phyloP scores from a whole-genome alignment of 2,797 vertebrate genomes.

The Sebastes hubbsi region DNA sequence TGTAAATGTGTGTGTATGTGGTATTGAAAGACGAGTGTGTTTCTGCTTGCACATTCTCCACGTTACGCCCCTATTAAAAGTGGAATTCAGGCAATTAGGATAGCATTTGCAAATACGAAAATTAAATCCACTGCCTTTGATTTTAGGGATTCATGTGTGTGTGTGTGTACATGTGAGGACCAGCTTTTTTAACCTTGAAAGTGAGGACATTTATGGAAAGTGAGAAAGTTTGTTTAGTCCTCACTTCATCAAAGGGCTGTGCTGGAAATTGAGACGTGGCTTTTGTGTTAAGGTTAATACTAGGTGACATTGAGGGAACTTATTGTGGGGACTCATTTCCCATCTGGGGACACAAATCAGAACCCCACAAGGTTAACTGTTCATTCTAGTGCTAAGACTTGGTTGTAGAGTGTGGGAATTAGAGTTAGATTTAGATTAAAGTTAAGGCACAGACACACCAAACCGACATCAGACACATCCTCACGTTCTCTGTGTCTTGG shows the following conservation, averaged over 20 bases:
- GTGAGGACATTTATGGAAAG: background rate
- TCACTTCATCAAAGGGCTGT: background rate
- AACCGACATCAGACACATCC: too few species aligned
- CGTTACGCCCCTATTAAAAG: background rate
- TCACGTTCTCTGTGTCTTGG: too few species aligned
- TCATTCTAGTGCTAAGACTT: background rate
- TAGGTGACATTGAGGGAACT: background rate
- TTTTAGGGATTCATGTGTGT: background rate
- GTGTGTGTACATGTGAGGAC: background rate
- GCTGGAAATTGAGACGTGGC: background rate
- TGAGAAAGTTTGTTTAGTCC: background rate
- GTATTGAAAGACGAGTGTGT: background rate
- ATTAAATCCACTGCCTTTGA: background rate
- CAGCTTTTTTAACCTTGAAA: background rate
- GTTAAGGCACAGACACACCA: background rate
- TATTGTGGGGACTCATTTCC: background rate
- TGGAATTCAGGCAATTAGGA: background rate
- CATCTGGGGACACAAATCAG: background rate
- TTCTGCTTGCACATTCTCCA: background rate
- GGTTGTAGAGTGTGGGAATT: background rate
- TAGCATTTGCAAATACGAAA: background rate
- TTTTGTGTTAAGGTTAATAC: background rate
- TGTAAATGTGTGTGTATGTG: background rate
- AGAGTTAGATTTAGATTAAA: background rate
- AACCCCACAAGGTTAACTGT: background rate